Evolutionary conservation across 2,113 vertebrate genomes (phyloP).

Genomic region (Paralichthys olivaceus): DNA sequence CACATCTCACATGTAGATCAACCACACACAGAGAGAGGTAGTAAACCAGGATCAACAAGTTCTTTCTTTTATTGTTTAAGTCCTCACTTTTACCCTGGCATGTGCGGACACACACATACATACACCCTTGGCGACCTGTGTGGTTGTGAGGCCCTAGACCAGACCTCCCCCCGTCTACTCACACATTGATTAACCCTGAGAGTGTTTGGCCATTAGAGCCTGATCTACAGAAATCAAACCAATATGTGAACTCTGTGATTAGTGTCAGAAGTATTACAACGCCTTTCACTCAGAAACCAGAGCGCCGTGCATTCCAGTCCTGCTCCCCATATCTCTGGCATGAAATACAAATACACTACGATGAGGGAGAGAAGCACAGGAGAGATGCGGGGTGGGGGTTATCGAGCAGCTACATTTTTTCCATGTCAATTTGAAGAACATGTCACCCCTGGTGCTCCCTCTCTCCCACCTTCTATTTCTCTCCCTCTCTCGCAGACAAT

Average conservation of each 20-base stretch:
- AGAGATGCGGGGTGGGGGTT: conserved; percentile 63
- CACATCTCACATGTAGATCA: conserved; percentile 30
- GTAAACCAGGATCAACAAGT: conserved; percentile 39
- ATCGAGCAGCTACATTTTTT: conserved; percentile 70
- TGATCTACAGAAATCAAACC: conserved; percentile 79
- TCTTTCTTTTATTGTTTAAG: conserved; percentile 20
- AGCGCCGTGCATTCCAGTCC: conserved; percentile 65
- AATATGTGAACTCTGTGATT: conserved; percentile 81
- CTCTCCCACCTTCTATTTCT: conserved; percentile 44
- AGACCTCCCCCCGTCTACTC: conserved; percentile 46
- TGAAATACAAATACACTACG: conserved; percentile 70
- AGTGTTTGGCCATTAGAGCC: conserved; percentile 77
- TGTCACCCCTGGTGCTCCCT: conserved; percentile 52
- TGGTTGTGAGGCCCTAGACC: conserved; percentile 52
- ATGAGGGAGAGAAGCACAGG: conserved; percentile 64
- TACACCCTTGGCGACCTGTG: conserved; percentile 49
- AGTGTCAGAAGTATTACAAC: conserved; percentile 78
- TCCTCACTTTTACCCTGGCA: conserved; percentile 17
- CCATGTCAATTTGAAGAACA: conserved; percentile 60
- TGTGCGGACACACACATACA: conserved; percentile 20
- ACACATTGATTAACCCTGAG: conserved; percentile 76
- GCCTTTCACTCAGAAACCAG: conserved; percentile 79
- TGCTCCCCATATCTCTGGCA: conserved; percentile 73
- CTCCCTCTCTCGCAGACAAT: conserved; percentile 61
- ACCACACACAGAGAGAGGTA: conserved; percentile 26